Conservation (phyloP, 1,140 invertebrate species). For the Zaprionus ornatus region DNA sequence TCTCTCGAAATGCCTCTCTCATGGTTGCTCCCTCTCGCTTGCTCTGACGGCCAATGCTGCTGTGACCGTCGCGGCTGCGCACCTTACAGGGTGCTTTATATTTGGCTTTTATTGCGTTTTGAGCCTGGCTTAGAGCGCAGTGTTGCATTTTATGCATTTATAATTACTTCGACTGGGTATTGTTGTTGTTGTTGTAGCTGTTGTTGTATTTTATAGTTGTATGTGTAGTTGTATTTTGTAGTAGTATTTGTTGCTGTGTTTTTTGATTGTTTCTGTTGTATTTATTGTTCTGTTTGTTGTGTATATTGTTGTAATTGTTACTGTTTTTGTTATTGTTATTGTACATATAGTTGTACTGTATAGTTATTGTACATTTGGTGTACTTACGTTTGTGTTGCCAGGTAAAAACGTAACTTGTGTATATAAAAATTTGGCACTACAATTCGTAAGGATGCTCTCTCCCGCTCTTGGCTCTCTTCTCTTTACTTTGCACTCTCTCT, state of each 20-base stretch:
- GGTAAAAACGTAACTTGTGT: slow-evolving; percentile 40
- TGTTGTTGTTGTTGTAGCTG: slow-evolving; percentile 1
- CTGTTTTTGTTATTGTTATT: slow-evolving; percentile 8
- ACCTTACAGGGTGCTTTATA: slow-evolving; percentile 71
- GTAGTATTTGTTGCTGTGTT: not conserved
- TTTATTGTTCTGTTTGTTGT: not conserved
- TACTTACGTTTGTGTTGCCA: slow-evolving; percentile 20
- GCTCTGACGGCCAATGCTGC: slow-evolving; percentile 35
- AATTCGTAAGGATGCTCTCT: slow-evolving; percentile 39
- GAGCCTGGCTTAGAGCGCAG: slow-evolving; percentile 48
- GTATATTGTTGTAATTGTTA: not conserved
- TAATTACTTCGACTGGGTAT: slow-evolving; percentile 70
- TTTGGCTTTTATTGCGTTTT: slow-evolving; percentile 46
- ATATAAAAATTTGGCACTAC: slow-evolving; percentile 67
- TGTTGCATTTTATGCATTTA: slow-evolving; percentile 74
- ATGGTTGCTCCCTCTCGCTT: slow-evolving; percentile 29
- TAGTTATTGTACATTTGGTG: too few relatives aligned
- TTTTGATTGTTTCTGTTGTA: not conserved
- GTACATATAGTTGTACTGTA: slow-evolving; percentile 20
- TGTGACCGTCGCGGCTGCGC: slow-evolving; percentile 38
- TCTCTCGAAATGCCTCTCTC: slow-evolving; percentile 28
- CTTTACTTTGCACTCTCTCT: not conserved
- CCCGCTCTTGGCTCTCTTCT: slow-evolving; percentile 10
- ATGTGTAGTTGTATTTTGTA: not conserved
- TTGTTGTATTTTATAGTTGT: slow-evolving; percentile 16